Percentiles rank a stretch among this genome's conserved stretches.
These are phyloP conservation scores for Magallana gigas DNA, from an alignment of 1,140 invertebrate genomes.

Conservation along the genomic window DNA sequence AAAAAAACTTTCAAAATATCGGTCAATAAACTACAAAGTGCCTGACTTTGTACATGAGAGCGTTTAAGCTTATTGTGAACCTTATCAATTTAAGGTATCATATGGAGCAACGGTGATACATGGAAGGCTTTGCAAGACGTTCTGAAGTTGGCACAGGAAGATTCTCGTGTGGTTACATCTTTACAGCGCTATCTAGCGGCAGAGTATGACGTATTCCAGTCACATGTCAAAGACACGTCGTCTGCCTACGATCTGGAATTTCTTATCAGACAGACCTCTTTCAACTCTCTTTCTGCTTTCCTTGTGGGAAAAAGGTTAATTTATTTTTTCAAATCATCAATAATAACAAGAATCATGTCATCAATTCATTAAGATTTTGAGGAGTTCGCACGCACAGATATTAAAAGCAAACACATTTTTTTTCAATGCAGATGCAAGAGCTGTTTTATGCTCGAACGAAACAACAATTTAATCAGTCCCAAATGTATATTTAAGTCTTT, in stretches of 20 bases:
- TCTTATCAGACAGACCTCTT: neutral
- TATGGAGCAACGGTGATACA: neutral
- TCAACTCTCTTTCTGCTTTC: slow-evolving; percentile 14
- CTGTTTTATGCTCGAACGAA: no score
- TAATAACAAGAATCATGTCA: neutral
- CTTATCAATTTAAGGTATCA: neutral
- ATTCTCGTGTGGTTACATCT: neutral
- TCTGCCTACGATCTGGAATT: neutral
- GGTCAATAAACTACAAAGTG: no score
- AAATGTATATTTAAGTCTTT: no score
- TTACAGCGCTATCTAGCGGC: neutral
- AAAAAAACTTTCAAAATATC: no score
- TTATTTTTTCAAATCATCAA: neutral
- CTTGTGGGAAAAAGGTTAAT: slow-evolving; percentile 11
- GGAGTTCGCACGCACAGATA: no score
- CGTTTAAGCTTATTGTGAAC: no score
- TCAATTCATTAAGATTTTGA: no score
- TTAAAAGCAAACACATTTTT: no score
- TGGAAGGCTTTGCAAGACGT: neutral
- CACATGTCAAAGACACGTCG: neutral
- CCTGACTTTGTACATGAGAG: no score
- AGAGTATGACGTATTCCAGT: slow-evolving; percentile 7
- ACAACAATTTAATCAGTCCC: no score
- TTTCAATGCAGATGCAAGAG: no score
- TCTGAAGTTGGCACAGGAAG: neutral